Evolutionary conservation across 2,113 vertebrate species (phyloP), one percentile per base, ranked within the genome.

Genomic region (Ochotona princeps): DNA sequence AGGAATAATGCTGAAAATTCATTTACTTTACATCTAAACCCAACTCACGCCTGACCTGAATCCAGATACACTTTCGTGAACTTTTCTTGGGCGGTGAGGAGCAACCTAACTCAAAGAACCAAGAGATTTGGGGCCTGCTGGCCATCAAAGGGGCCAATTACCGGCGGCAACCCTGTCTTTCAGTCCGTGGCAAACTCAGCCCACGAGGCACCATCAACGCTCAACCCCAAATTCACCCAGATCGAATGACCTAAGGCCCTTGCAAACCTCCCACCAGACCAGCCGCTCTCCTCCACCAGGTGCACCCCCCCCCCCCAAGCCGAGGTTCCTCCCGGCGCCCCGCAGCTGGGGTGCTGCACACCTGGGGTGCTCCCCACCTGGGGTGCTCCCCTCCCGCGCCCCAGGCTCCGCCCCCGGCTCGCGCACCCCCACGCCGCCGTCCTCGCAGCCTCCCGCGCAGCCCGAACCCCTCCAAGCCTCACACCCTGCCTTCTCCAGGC

Each of bases 41-140:
- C 25, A 84, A 63, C 63, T 44, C 49, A 26, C 70, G 21, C 1
- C n/a, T 44, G 94, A 88, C 49, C 14, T n/a, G 0, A 80, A n/a
- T 28, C 66, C 80, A 12, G 70, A 35, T 30, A 75, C 63, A 78
- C 69, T 73, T 44, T 54, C 8, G n/a, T 15, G 84, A 89, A 74
- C 67, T 82, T 66, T 49, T 66, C 26, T 44, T 26, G 15, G 1
- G 75, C 2, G 30, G 79, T 75, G 5, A 63, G 65, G 65, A 28
- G 32, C 90, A 92, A 67, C 32, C 67, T 49, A 65, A 51, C 67
- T 76, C 69, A 12, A 12, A 83, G 17, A 86, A 89, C 63, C 8
- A 28, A 28, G 38, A 90, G 47, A 78, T 74, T 83, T 76, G 7
- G 35, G 95, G 95, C 95, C 95, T 92, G 70, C 30, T 38, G 91